Evolutionary conservation across 1,140 invertebrate species (phyloP).

Genomic region (Drosophila hydei): DNA sequence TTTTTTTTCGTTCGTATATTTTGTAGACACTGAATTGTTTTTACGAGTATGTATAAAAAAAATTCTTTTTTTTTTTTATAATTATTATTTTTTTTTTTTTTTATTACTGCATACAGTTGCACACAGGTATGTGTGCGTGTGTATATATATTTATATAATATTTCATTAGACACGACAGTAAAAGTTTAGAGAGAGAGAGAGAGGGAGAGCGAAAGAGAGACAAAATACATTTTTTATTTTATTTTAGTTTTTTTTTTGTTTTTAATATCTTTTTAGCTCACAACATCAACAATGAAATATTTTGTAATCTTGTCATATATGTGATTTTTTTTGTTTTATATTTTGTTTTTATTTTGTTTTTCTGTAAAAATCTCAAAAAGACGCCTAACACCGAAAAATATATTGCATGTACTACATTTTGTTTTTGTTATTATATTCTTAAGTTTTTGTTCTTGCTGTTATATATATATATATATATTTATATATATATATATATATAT

Average conservation of each 20-base stretch:
- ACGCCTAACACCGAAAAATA: slow-evolving; percentile 84
- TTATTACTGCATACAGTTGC: slow-evolving; percentile 13
- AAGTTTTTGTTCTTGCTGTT: slow-evolving; percentile 20
- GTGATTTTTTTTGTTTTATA: slow-evolving; percentile 35
- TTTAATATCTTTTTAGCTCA: slow-evolving; percentile 65
- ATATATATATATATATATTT: neutral
- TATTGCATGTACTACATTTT: slow-evolving; percentile 79
- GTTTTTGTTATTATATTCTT: slow-evolving; percentile 38
- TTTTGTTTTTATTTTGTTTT: slow-evolving; percentile 52
- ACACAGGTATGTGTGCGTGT: slow-evolving; percentile 35
- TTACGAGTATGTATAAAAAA: slow-evolving; percentile 34
- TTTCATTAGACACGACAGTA: slow-evolving; percentile 74
- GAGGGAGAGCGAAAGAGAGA: slow-evolving; percentile 67
- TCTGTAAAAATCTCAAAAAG: slow-evolving; percentile 83
- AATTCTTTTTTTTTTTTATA: neutral
- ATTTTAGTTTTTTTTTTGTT: slow-evolving; percentile 28
- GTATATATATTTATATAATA: slow-evolving; percentile 56
- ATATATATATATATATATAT: neutral
- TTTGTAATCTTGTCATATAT: slow-evolving; percentile 52
- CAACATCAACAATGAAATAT: slow-evolving; percentile 84
- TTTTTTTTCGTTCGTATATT: slow-evolving; percentile 49
- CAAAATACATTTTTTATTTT: slow-evolving; percentile 59
- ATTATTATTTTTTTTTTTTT: neutral
- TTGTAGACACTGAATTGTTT: slow-evolving; percentile 68
- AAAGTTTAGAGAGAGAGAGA: slow-evolving; percentile 70